Conservation (phyloP, 2,888 invertebrate species). For the Troides helena region DNA sequence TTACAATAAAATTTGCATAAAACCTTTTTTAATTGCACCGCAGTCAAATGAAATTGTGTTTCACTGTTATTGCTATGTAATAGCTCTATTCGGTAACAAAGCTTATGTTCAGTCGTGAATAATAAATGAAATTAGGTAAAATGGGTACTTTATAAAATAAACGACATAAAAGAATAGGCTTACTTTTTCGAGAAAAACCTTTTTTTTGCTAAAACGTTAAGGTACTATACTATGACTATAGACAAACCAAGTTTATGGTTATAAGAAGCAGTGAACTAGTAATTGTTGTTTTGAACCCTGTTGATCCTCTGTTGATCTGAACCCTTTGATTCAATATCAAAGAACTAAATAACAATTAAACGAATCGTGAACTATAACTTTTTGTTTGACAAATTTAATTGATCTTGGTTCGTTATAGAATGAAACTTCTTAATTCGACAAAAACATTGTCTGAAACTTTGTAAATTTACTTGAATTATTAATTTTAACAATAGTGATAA, state of each 20-base stretch:
- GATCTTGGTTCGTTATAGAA: neutral
- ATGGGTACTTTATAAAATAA: no score
- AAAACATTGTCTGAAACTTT: neutral
- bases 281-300: neutral
- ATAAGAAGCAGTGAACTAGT: neutral
- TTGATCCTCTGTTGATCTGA: neutral
- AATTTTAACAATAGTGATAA: no score
- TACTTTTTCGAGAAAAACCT: no score
- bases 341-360: neutral
- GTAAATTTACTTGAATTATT: no score
- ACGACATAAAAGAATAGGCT: no score
- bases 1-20: slow-evolving; percentile 28
- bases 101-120: neutral
- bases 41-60: slow-evolving; percentile 18
- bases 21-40: slow-evolving; percentile 23
- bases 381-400: neutral
- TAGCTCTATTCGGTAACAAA: neutral
- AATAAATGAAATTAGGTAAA: no score
- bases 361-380: no score
- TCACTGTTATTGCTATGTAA: slow-evolving; percentile 6
- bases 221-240: no score
- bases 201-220: no score
- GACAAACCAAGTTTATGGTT: neutral
- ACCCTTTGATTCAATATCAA: neutral
- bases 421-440: neutral